Conservation (phyloP, 2,797 vertebrate genomes). For the Onychomys torridus region DNA sequence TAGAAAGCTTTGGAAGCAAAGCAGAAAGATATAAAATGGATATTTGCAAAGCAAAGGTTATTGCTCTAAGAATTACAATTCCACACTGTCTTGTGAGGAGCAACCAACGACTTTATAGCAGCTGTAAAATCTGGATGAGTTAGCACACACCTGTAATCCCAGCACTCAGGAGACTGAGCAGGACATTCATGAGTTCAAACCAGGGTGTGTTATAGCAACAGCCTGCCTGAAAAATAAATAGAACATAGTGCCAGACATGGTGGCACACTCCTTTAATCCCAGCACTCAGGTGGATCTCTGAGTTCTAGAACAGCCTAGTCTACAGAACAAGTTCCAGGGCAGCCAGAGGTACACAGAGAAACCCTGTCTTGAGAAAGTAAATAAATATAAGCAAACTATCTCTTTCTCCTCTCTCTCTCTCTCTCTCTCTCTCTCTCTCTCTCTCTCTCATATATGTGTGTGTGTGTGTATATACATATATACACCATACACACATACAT, state of each 20-base stretch:
- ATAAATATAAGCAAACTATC: not conserved
- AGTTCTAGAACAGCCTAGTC: not conserved
- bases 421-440: too few relatives aligned
- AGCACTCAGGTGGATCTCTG: not conserved
- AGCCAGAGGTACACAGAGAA: not conserved
- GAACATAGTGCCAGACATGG: not conserved
- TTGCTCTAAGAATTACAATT: slow-evolving; percentile 21
- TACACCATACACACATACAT: not conserved
- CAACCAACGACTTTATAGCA: not conserved
- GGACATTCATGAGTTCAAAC: not conserved
- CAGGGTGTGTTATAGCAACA: not conserved
- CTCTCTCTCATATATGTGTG: too few relatives aligned
- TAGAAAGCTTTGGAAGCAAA: slow-evolving; percentile 24
- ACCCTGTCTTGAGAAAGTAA: not conserved
- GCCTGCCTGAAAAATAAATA: not conserved
- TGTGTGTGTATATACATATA: not conserved
- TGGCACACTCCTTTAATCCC: not conserved
- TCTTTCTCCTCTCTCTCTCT: too few relatives aligned
- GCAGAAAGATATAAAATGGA: not conserved
- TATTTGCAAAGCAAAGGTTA: slow-evolving; percentile 9
- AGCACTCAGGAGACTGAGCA: not conserved
- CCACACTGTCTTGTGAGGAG: slow-evolving; percentile 12
- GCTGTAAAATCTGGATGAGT: not conserved
- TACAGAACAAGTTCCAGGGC: not conserved
- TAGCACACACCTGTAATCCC: too few relatives aligned